Evolutionary conservation across 2,888 invertebrate species (phyloP).

Genomic region (Gastrophysa polygoni): DNA sequence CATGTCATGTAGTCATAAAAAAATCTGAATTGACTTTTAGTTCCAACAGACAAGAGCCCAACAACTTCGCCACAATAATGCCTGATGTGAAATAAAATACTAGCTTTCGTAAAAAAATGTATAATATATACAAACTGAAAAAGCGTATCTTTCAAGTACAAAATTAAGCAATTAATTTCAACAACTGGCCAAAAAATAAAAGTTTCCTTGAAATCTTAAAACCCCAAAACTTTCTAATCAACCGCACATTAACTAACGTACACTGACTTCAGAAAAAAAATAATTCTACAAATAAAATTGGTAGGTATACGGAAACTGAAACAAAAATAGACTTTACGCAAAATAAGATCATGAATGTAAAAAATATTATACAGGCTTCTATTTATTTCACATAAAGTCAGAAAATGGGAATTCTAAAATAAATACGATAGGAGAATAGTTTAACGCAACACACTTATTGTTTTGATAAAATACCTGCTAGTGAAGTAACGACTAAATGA

Average conservation of each 20-base stretch:
- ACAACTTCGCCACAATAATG: conserved; percentile 41
- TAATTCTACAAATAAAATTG: conserved; percentile 24
- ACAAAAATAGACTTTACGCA: conserved; percentile 25
- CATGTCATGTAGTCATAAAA: neutral
- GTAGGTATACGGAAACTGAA: conserved; percentile 22
- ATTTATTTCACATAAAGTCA: conserved; percentile 44
- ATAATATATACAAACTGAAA: conserved; percentile 23
- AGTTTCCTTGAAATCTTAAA: conserved; percentile 18
- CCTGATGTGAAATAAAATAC: conserved; percentile 19
- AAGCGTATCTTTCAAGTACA: conserved; percentile 22
- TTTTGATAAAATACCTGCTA: conserved; percentile 41
- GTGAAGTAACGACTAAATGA: conserved; percentile 39
- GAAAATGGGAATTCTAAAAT: conserved; percentile 38
- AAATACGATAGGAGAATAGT: conserved; percentile 45
- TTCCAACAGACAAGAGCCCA: conserved; percentile 26
- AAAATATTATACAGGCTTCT: conserved; percentile 41
- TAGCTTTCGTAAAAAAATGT: conserved; percentile 12
- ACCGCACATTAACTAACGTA: conserved; percentile 10
- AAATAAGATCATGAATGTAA: conserved; percentile 37
- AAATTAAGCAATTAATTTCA: conserved; percentile 16
- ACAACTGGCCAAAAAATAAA: conserved; percentile 26
- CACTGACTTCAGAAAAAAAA: conserved; percentile 28
- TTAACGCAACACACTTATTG: conserved; percentile 41
- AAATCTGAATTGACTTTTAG: conserved; percentile 15
- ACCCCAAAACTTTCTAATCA: conserved; percentile 31